Evolutionary conservation across 2,797 vertebrate genomes (phyloP).

Genomic region (Chelon labrosus): DNA sequence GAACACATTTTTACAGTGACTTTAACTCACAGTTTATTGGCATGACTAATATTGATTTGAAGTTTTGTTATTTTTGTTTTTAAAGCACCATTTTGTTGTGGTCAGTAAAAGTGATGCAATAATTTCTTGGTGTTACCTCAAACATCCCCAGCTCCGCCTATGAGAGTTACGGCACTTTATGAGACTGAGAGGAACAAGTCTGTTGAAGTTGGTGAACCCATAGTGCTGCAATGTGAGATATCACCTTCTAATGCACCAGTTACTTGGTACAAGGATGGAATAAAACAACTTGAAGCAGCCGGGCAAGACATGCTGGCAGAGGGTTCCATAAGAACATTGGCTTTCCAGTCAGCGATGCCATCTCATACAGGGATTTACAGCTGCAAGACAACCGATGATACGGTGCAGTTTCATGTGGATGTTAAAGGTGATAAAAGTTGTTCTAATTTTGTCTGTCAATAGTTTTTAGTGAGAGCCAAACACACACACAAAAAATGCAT

Average conservation of each 20-base stretch:
- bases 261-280: conserved; percentile 86
- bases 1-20: conserved; percentile 45
- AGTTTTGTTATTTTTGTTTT: conserved; percentile 59
- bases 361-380: conserved; percentile 79
- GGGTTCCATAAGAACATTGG: conserved; percentile 78
- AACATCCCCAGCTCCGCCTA: conserved; percentile 82
- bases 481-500: not conserved
- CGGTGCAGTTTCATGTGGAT: conserved; percentile 81
- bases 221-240: conserved; percentile 76
- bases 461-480: not conserved
- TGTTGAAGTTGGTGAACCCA: conserved; percentile 76
- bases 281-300: conserved; percentile 73
- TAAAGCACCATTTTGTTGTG: conserved; percentile 45
- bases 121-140: conserved; percentile 83
- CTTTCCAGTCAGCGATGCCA: conserved; percentile 73
- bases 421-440: conserved; percentile 87
- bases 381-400: conserved; percentile 81
- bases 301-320: conserved; percentile 79
- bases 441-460: conserved; percentile 24
- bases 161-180: conserved; percentile 79
- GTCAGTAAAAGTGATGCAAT: conserved; percentile 76
- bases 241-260: conserved; percentile 77
- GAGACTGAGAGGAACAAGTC: conserved; percentile 78
- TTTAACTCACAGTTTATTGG: conserved; percentile 62
- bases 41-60: conserved; percentile 76